Evolutionary conservation across 2,797 vertebrate genomes (phyloP).

Genomic region (Enteromius unitaeniatus): DNA sequence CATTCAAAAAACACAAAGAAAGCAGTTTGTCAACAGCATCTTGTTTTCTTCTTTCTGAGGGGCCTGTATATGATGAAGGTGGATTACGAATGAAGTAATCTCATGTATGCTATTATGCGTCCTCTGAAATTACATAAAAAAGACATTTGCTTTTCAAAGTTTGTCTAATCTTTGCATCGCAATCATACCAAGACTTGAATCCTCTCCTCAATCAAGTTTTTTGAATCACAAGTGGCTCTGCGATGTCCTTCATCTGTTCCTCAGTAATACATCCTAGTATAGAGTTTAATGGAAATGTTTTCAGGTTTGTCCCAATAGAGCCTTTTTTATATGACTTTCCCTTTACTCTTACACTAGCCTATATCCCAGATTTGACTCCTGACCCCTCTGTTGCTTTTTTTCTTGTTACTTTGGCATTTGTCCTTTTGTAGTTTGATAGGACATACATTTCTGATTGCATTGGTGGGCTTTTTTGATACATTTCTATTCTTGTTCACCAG

Average conservation of each 20-base stretch:
- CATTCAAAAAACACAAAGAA: conserved; percentile 16
- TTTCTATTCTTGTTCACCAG: background rate
- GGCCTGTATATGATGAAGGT: background rate
- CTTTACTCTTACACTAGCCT: conserved; percentile 1
- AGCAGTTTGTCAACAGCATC: conserved; percentile 30
- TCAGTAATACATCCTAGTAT: conserved; percentile 39
- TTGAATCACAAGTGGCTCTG: conserved; percentile 45
- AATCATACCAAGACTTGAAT: conserved; percentile 21
- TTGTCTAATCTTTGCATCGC: conserved; percentile 10
- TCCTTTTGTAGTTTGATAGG: background rate
- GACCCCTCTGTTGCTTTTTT: conserved; percentile 5
- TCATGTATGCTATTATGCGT: background rate
- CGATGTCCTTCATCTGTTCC: conserved; percentile 49
- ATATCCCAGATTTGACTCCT: background rate
- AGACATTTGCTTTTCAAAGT: conserved; percentile 21
- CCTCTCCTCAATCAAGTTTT: conserved; percentile 46
- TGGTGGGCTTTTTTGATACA: background rate
- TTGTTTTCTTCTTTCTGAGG: conserved; percentile 15
- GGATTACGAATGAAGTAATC: background rate
- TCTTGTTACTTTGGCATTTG: conserved; percentile 5
- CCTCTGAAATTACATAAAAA: conserved; percentile 12
- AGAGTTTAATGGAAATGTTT: background rate
- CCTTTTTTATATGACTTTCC: background rate
- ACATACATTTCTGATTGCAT: conserved; percentile 6
- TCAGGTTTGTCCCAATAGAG: conserved; percentile 7